These are phyloP conservation scores for Protonibea diacanthus DNA, from an alignment of 2,797 vertebrate species.

Conservation along the genomic window DNA sequence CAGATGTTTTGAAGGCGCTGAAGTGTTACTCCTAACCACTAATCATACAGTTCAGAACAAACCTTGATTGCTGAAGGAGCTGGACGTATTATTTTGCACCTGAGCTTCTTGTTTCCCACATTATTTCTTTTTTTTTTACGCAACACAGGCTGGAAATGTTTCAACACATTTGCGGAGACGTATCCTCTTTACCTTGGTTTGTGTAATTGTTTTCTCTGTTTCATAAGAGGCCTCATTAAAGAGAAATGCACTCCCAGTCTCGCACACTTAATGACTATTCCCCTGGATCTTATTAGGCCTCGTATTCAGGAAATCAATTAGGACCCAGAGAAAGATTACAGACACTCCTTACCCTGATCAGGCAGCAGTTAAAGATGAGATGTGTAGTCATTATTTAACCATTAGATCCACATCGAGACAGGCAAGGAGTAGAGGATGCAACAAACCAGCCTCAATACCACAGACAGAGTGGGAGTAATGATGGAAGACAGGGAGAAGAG, in stretches of 20 bases:
- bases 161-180: constrained; percentile 20
- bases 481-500: constrained; percentile 9
- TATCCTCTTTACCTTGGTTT: constrained; percentile 39
- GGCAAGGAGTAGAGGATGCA: constrained; percentile 38
- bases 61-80: neutral
- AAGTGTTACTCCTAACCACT: neutral
- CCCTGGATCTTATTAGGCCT: constrained; percentile 75
- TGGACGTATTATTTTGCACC: constrained; percentile 15
- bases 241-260: constrained; percentile 59
- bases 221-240: constrained; percentile 70
- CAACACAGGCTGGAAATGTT: constrained; percentile 4
- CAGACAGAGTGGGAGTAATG: constrained; percentile 39
- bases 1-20: neutral
- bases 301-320: constrained; percentile 78
- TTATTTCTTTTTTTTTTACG: constrained; percentile 9
- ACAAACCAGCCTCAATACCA: constrained; percentile 24
- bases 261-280: constrained; percentile 70
- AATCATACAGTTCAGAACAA: neutral
- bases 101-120: constrained; percentile 11
- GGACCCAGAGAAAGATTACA: constrained; percentile 69
- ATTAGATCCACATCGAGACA: constrained; percentile 70
- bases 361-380: constrained; percentile 72
- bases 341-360: constrained; percentile 63
- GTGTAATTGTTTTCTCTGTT: constrained; percentile 64
- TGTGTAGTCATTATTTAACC: constrained; percentile 73